phyloP scores from a whole-genome alignment of 1,140 invertebrate genomes.

The Heliconius eleuchia region DNA sequence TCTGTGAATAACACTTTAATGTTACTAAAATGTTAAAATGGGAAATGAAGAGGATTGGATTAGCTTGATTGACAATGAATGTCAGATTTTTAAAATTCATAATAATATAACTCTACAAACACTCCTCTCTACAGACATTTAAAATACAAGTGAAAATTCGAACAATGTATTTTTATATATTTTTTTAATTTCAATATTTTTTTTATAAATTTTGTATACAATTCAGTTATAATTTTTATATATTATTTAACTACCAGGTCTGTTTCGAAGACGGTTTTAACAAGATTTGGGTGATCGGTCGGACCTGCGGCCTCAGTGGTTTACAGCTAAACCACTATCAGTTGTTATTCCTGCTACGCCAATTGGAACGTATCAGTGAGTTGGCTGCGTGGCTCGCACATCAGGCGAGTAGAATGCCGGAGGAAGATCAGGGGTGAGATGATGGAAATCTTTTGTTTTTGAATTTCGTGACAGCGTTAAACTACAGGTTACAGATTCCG shows the following conservation, averaged over 20 bases:
- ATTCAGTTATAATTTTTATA: too few relatives aligned
- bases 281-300: slow-evolving; percentile 82
- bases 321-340: slow-evolving; percentile 96
- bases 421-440: slow-evolving; percentile 55
- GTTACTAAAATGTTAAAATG: too few relatives aligned
- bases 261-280: slow-evolving; percentile 68
- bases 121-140: too few relatives aligned
- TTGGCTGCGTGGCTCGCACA: slow-evolving; percentile 89
- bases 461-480: neutral
- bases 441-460: neutral
- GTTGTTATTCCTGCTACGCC: slow-evolving; percentile 92
- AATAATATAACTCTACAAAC: too few relatives aligned
- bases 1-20: too few relatives aligned
- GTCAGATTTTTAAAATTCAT: too few relatives aligned
- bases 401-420: slow-evolving; percentile 85
- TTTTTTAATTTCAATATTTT: too few relatives aligned
- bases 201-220: too few relatives aligned
- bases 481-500: neutral
- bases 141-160: too few relatives aligned
- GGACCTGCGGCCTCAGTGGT: slow-evolving; percentile 90
- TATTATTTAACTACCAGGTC: slow-evolving; percentile 42
- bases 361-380: slow-evolving; percentile 91
- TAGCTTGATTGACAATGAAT: too few relatives aligned
- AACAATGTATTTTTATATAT: too few relatives aligned
- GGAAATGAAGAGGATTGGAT: too few relatives aligned